phyloP scores from a whole-genome alignment of 1,140 invertebrate genomes.

The Heliconius melpomene region DNA sequence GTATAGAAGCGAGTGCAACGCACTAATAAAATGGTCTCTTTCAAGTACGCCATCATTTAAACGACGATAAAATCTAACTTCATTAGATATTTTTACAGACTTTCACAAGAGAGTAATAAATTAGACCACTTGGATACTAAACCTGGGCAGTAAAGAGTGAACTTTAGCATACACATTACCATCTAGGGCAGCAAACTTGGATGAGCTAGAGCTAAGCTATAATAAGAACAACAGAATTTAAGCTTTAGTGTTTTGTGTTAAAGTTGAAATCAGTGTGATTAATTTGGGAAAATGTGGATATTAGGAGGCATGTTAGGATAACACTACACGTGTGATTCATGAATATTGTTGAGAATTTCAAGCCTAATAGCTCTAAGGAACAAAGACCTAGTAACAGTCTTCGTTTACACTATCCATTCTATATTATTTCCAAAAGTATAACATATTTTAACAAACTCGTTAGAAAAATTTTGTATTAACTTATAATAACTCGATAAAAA shows the following conservation, averaged over 20 bases:
- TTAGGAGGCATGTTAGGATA: slow-evolving; percentile 41
- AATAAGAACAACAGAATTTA: slow-evolving; percentile 1
- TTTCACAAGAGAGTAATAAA: slow-evolving; percentile 26
- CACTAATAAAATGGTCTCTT: slow-evolving; percentile 7
- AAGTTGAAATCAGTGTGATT: slow-evolving; percentile 14
- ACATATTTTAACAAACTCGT: not conserved
- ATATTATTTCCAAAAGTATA: not conserved
- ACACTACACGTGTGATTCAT: slow-evolving; percentile 47
- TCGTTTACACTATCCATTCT: not conserved
- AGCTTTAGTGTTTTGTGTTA: slow-evolving; percentile 13
- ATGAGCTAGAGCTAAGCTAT: slow-evolving; percentile 29
- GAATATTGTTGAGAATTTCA: slow-evolving; percentile 45
- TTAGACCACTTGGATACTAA: slow-evolving; percentile 35
- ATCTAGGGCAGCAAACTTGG: slow-evolving; percentile 27
- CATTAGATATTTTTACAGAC: slow-evolving; percentile 33
- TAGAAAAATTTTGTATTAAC: not conserved
- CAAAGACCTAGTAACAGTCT: slow-evolving; percentile 11
- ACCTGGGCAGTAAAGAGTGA: slow-evolving; percentile 44
- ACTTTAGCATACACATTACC: slow-evolving; percentile 42
- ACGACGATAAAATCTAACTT: slow-evolving; percentile 21
- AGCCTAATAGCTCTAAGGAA: slow-evolving; percentile 37
- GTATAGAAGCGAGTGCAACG: not conserved
- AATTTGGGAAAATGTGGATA: slow-evolving; percentile 31
- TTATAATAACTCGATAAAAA: not conserved
- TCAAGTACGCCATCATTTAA: slow-evolving; percentile 19